Evolutionary conservation across 2,888 invertebrate genomes (phyloP), one percentile per base, ranked within the genome.

Genomic region (Tenthredo mesomela): DNA sequence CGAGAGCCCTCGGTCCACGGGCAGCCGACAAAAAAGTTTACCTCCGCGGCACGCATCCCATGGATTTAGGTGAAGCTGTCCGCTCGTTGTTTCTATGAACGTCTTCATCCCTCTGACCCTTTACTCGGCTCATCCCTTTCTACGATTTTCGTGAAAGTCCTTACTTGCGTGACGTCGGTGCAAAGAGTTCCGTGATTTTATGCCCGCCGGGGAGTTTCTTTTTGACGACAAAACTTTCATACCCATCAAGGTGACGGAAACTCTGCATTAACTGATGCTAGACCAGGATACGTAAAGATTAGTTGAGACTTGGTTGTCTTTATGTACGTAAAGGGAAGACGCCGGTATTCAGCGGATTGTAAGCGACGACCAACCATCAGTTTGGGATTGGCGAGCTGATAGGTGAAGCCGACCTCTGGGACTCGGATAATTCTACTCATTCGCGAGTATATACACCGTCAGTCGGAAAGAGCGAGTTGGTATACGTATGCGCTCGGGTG

Each of bases 371-470:
- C 58, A 80, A 40, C 40, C 80, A 80, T 80, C 61, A 40, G 80
- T 80, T 61, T 40, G 5, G 80, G 61, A 80, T 80, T 80, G 61
- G 80, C 21, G 61, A 80, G 29, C 80, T 80, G 80, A 80, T 80
- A 80, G 58, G 61, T 21, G 80, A 61, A 80, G 50, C 80, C 37
- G 12, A 80, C 40, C 58, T 80, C 61, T 88, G 90, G 87, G 88
- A 90, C 89, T 88, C 89, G 89, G 89, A 90, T 91, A 91, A 91
- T 92, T 91, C 89, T 89, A 91, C 89, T 90, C 91, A 89, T 89
- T 91, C 90, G 89, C 21, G 37, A 21, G 80, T 40, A 80, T 54
- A 47, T 47, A 47, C 47, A 29, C 40, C 37, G 15, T 54, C 80
- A 61, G 80, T 61, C 21, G 21, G 80, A 61, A 80, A 58, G 80